phyloP scores from a whole-genome alignment of 2,113 vertebrate species.

The Sisor rabdophorus region DNA sequence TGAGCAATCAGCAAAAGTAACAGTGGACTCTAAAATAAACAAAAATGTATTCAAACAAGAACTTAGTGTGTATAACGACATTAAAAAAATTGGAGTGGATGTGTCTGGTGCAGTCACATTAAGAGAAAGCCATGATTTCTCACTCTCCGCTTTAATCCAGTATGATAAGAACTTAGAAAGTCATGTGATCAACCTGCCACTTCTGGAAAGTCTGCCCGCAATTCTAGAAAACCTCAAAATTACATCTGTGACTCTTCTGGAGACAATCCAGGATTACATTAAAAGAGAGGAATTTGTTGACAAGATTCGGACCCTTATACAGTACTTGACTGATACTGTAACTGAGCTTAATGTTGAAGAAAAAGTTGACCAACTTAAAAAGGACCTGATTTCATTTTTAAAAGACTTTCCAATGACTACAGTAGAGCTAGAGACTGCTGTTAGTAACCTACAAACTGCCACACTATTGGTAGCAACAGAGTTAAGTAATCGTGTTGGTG shows the following conservation, averaged over 20 bases:
- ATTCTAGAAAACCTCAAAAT: slow-evolving; percentile 73
- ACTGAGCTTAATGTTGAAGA: slow-evolving; percentile 70
- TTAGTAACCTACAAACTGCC: slow-evolving; percentile 61
- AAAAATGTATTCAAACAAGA: slow-evolving; percentile 77
- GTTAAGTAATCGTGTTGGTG: slow-evolving; percentile 60
- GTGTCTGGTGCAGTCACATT: slow-evolving; percentile 68
- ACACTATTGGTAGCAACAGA: slow-evolving; percentile 62
- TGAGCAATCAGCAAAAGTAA: slow-evolving; percentile 77
- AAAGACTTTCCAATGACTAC: slow-evolving; percentile 69
- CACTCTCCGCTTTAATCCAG: slow-evolving; percentile 76
- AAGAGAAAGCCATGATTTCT: slow-evolving; percentile 78
- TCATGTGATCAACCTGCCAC: slow-evolving; percentile 77
- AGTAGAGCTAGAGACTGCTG: slow-evolving; percentile 70
- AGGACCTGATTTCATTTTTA: slow-evolving; percentile 67
- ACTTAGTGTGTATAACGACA: slow-evolving; percentile 75
- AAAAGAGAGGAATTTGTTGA: slow-evolving; percentile 64
- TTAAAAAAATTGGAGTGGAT: slow-evolving; percentile 75
- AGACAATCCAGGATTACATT: slow-evolving; percentile 69
- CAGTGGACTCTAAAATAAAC: slow-evolving; percentile 79
- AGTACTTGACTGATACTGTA: slow-evolving; percentile 70
- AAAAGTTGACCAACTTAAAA: slow-evolving; percentile 65
- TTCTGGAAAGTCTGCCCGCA: slow-evolving; percentile 71
- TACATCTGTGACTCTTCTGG: slow-evolving; percentile 61
- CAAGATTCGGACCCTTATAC: slow-evolving; percentile 69
- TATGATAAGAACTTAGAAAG: slow-evolving; percentile 87